phyloP scores from a whole-genome alignment of 2,797 vertebrate species.

The Hafferia zeledoni region DNA sequence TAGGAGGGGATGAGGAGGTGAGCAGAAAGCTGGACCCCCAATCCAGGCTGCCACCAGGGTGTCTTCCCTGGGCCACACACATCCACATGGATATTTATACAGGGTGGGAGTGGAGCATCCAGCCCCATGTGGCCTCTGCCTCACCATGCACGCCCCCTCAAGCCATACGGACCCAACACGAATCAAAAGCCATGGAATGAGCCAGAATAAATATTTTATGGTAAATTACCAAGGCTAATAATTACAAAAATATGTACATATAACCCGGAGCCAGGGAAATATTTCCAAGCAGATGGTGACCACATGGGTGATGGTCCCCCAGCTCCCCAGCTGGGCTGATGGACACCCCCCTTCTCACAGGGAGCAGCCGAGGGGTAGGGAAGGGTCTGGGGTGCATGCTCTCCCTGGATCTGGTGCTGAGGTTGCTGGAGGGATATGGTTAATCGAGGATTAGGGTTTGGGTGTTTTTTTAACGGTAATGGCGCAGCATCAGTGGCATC shows the following conservation, averaged over 20 bases:
- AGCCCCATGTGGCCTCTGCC: background rate
- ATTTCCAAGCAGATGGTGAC: constrained; percentile 68
- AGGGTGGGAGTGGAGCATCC: background rate
- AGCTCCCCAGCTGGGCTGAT: background rate
- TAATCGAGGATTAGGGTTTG: too few relatives aligned
- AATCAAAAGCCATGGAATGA: constrained; percentile 17
- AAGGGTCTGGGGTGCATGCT: background rate
- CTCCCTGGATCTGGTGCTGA: background rate
- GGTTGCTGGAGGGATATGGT: background rate
- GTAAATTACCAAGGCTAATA: constrained; percentile 68
- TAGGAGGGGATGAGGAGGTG: accelerated
- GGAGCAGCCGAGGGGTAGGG: background rate
- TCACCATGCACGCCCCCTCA: background rate
- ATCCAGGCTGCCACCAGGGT: background rate
- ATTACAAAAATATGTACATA: constrained; percentile 70
- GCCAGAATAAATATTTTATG: constrained; percentile 72
- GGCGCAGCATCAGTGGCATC: too few relatives aligned
- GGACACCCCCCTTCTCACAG: background rate
- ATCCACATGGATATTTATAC: background rate
- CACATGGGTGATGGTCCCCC: constrained; percentile 34
- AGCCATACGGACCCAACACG: constrained; percentile 1
- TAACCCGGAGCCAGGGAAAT: constrained; percentile 38
- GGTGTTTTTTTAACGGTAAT: too few relatives aligned
- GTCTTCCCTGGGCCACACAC: constrained; percentile 15
- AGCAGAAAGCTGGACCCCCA: accelerated